These are phyloP conservation scores for Myrmecophaga tridactyla DNA, from an alignment of 2,113 vertebrate genomes.

Conservation along the genomic window DNA sequence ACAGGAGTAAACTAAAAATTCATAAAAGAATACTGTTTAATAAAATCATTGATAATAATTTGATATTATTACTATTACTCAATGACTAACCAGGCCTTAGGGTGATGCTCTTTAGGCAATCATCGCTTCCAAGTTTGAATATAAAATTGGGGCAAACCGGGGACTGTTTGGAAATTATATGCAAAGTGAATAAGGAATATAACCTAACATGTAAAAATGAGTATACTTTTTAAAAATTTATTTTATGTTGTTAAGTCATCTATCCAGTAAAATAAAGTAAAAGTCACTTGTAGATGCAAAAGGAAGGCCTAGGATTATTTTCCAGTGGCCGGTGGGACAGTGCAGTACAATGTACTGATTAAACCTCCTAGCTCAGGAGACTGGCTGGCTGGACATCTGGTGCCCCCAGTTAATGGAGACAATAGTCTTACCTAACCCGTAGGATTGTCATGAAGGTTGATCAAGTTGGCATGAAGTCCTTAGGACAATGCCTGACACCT, in stretches of 20 bases:
- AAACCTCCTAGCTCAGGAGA: not conserved
- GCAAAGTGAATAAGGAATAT: not conserved
- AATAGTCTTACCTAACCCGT: not conserved
- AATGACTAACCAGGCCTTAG: not conserved
- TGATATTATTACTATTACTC: not conserved
- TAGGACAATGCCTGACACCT: not conserved
- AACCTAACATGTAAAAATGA: not conserved
- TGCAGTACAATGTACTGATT: no score
- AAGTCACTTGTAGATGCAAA: not conserved
- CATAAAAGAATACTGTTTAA: not conserved
- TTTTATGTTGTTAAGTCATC: not conserved
- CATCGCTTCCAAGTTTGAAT: not conserved
- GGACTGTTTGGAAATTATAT: not conserved
- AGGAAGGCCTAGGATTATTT: not conserved
- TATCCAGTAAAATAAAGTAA: not conserved
- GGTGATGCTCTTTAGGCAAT: not conserved
- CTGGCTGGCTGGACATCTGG: not conserved
- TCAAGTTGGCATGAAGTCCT: not conserved
- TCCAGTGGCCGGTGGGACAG: accelerated
- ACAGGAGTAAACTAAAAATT: not conserved
- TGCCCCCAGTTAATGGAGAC: not conserved
- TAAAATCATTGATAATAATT: not conserved
- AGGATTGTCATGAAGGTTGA: not conserved
- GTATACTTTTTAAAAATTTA: not conserved
- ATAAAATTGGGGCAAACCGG: not conserved